Conservation (phyloP, 2,797 vertebrate genomes). For the Acrossocheilus wenchowensis region DNA sequence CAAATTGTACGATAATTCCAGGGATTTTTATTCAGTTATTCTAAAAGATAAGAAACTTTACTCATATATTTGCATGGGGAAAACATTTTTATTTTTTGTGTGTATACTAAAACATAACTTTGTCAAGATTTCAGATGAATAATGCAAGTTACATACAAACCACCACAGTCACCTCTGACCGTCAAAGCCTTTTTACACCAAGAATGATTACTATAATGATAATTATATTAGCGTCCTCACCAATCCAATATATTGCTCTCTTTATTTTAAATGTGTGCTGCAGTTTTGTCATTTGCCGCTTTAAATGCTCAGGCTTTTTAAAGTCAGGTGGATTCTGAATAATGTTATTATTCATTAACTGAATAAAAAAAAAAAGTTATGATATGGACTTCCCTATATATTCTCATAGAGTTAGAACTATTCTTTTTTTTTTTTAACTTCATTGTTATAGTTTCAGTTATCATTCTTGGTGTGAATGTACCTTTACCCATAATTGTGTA, state of each 20-base stretch:
- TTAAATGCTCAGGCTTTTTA: too few species aligned
- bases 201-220: neutral
- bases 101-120: neutral
- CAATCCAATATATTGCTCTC: neutral
- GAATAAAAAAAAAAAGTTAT: too few species aligned
- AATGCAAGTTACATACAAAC: neutral
- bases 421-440: too few species aligned
- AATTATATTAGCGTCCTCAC: neutral
- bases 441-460: too few species aligned
- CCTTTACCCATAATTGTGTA: neutral
- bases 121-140: neutral
- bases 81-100: neutral
- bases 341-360: too few species aligned
- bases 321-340: too few species aligned
- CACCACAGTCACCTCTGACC: neutral
- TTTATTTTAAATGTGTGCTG: neutral
- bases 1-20: neutral
- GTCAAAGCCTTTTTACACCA: neutral
- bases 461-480: too few species aligned
- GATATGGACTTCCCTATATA: too few species aligned
- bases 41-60: neutral
- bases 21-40: conserved; percentile 8
- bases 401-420: too few species aligned
- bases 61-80: neutral
- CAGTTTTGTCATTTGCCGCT: too few species aligned